Percentiles rank a stretch among this genome's conserved stretches.
phyloP scores from a whole-genome alignment of 1,140 invertebrate species.

The Philopotamus ludificatus region DNA sequence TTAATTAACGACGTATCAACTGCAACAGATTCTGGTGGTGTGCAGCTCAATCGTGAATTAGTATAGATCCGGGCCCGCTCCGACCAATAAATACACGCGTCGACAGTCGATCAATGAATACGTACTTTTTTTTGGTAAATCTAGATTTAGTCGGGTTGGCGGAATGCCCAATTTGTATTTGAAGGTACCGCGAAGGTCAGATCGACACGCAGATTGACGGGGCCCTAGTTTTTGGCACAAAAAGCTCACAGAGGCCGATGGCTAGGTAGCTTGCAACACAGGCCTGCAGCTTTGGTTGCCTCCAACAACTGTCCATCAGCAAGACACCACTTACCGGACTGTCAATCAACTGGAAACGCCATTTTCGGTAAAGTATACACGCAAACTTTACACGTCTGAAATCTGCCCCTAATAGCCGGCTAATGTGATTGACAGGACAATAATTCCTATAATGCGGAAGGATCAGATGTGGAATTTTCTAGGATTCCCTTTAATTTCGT shows the following conservation, averaged over 20 bases:
- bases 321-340: constrained; percentile 16
- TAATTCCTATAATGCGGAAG: background rate
- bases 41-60: too few relatives aligned
- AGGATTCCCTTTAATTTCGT: too few relatives aligned
- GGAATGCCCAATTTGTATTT: too few relatives aligned
- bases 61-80: too few relatives aligned
- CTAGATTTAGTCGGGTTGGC: too few relatives aligned
- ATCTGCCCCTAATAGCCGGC: constrained; percentile 2
- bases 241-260: background rate
- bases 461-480: background rate
- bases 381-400: constrained; percentile 10
- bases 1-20: constrained; percentile 14
- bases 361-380: constrained; percentile 10
- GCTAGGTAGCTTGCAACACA: background rate
- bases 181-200: too few relatives aligned
- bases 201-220: background rate
- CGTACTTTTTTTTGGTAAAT: too few relatives aligned
- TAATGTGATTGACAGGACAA: constrained; percentile 3
- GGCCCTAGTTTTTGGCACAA: background rate
- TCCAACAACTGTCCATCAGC: constrained; percentile 12
- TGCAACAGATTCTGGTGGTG: background rate
- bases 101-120: constrained; percentile 4
- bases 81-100: too few relatives aligned
- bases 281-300: constrained; percentile 1
- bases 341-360: constrained; percentile 15